Evolutionary conservation across 2,888 invertebrate species (phyloP), one percentile per base, ranked within the genome.

Genomic region (Orchesellides sinensis): DNA sequence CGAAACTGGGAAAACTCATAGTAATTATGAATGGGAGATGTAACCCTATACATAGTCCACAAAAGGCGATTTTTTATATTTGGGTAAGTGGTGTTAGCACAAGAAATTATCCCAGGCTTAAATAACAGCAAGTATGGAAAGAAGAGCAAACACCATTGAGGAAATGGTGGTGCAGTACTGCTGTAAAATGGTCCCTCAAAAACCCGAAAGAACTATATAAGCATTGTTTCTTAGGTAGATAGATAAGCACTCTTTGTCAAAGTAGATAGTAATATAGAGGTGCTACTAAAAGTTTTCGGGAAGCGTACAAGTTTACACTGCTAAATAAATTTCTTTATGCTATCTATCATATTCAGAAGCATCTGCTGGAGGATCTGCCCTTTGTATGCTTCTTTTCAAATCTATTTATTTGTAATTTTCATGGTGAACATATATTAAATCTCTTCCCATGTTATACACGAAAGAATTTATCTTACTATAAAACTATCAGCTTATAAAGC

Each of bases 41-140:
- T 29, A 59, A 59, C 59, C 19, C n/a, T 32, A 59, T 59, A 59
- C 32, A n/a, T 4, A 32, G 52, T 52, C 19, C 19, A 52, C n/a
- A 21, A 3, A 52, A 2, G n/a, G 4, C 17, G 8, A 17, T 52
- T 3, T 21, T 52, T 8, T n/a, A 21, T 17, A 17, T 21, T n/a
- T 52, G 52, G 8, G 19, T 40, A n/a, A 40, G n/a, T 40, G n/a
- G 47, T 21, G 54, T 54, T 54, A 54, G 25, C 54, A 23, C 54
- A 54, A 54, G 54, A 54, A 54, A 47, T 54, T 54, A 54, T 54
- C 54, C 17, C 23, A 19, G 10, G 14, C n/a, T 40, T 14, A 40
- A 40, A 2, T 40, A 40, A 2, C n/a, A n/a, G n/a, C n/a, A n/a
- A n/a, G n/a, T n/a, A n/a, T n/a, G n/a, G 40, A 40, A 10, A 40